Evolutionary conservation across 2,113 vertebrate genomes (phyloP), one percentile per base, ranked within the genome.

Genomic region (Motacilla tschutschensis): DNA sequence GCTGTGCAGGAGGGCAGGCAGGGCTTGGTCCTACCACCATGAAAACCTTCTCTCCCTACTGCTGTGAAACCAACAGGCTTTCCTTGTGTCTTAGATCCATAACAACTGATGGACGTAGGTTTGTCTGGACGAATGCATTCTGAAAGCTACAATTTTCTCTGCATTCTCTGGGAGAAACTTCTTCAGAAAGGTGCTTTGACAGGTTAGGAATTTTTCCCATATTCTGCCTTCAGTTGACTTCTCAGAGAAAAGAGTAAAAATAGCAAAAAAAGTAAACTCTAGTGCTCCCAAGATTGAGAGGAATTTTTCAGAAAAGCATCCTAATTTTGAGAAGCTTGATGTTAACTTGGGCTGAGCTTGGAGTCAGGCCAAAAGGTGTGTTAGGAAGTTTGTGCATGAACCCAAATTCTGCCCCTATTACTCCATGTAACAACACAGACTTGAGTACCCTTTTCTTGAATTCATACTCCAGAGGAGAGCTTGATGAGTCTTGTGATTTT

Each of bases 161-260:
- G 15, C 26, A 16, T 64, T 76, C 38, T 62, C 59, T 33, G n/a
- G 53, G 51, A 76, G 20, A 63, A 60, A 83, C 31, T 22, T 77
- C 12, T 57, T 77, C 47, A 74, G 60, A 46, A 90, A 89, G 84
- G 59, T 83, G 29, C 64, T 89, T 75, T 79, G 85, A 83, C 3
- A 6, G 28, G 43, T 72, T 83, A 62, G 59, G 55, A 88, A 55
- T 95, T 94, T 94, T 91, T 87, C 64, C 62, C 58, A 87, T 62
- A 46, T 74, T 69, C 33, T 66, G 44, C 55, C 60, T 86, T 92
- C 20, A 19, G 44, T 4, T 91, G 80, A 62, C 46, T 90, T 92
- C 47, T 73, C 55, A 88, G 62, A 75, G 62, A 51, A 76, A 55
- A 75, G 14, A 54, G 12, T 7, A 25, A 64, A 63, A 67, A 33